These are phyloP conservation scores for Periophthalmus modestus DNA, from an alignment of 2,113 vertebrate genomes.

Conservation along the genomic window DNA sequence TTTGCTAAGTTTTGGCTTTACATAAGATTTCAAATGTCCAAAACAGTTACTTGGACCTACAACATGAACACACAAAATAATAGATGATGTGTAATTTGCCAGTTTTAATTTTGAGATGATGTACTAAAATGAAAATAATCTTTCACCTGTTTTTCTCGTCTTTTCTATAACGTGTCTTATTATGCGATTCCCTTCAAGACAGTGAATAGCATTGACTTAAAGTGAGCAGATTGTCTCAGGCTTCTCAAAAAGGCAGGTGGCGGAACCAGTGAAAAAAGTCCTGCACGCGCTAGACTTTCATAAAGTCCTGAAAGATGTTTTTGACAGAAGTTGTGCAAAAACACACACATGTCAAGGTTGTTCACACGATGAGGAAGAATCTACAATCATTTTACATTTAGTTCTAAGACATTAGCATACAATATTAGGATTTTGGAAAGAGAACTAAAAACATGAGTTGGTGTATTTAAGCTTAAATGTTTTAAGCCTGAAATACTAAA, in stretches of 20 bases:
- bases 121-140: neutral
- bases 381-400: slow-evolving; percentile 1
- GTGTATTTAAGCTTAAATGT: neutral
- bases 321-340: slow-evolving; percentile 17
- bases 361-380: slow-evolving; percentile 6
- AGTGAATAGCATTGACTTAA: slow-evolving; percentile 17
- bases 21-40: neutral
- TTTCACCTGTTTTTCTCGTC: neutral
- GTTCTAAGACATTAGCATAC: neutral
- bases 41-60: neutral
- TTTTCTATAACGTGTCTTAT: neutral
- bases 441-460: neutral
- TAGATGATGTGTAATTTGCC: neutral
- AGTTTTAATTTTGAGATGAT: neutral
- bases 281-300: slow-evolving; percentile 15
- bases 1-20: neutral
- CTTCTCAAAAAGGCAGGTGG: slow-evolving; percentile 34
- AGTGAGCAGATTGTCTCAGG: slow-evolving; percentile 13
- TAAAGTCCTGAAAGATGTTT: slow-evolving; percentile 18
- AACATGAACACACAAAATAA: neutral
- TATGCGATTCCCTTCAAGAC: slow-evolving; percentile 13
- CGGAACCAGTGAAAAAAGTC: slow-evolving; percentile 25
- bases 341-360: neutral
- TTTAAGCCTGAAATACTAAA: no score
- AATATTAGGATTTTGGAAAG: neutral